Conservation (phyloP, 37 sponge, comb jelly and placozoan species). For the Dysidea cf. avara region DNA sequence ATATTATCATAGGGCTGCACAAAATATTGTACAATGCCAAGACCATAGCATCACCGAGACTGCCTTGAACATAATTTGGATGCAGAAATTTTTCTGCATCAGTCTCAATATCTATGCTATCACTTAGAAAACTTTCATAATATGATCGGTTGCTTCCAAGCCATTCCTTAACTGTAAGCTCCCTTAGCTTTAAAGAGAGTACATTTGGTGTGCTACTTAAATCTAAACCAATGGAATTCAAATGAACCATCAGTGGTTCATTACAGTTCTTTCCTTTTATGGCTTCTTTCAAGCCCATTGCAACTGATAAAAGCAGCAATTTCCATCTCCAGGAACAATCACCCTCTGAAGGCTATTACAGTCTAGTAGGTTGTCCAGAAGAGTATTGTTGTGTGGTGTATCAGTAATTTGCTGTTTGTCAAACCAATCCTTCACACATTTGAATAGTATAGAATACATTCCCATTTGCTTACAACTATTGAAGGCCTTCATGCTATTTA, state of each 20-base stretch:
- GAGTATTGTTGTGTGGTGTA: no score
- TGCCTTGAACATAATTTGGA: neutral
- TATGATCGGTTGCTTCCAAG: slow-evolving; percentile 4
- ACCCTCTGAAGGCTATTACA: slow-evolving; percentile 16
- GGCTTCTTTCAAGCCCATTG: neutral
- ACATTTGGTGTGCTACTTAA: neutral
- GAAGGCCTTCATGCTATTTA: no score
- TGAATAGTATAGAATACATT: no score
- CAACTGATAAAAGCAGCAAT: slow-evolving; percentile 33
- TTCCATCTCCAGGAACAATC: slow-evolving; percentile 17
- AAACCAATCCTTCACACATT: no score
- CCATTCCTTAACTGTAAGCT: slow-evolving; percentile 27
- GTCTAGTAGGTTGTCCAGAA: neutral
- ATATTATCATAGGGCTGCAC: slow-evolving; percentile 4
- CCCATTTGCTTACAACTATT: no score
- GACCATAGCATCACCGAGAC: slow-evolving; percentile 4
- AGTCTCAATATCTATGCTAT: neutral
- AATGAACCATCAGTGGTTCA: no score
- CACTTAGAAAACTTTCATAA: slow-evolving; percentile 26
- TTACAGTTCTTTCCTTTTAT: neutral
- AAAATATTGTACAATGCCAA: slow-evolving; percentile 9
- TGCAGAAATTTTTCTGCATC: no score
- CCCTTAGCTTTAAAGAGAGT: neutral
- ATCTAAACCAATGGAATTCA: no score
- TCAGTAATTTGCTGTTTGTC: no score